Evolutionary conservation across 1,140 invertebrate genomes (phyloP).

Genomic region (Lepidostoma basale): DNA sequence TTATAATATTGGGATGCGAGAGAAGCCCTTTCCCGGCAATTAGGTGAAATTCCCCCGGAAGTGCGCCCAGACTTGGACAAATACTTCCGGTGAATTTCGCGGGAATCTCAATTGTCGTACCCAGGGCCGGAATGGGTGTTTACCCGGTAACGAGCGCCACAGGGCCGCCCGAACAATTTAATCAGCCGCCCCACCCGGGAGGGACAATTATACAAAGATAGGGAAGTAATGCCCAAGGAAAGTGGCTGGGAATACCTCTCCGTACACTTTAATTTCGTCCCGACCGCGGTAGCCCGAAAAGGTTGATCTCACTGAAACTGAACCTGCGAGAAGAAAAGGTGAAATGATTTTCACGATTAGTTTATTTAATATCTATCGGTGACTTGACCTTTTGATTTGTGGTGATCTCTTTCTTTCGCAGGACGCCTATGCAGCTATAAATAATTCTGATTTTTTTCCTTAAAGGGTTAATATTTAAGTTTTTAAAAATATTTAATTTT

Average conservation of each 20-base stretch:
- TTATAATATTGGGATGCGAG: too few species aligned
- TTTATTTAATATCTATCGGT: too few species aligned
- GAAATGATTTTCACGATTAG: too few species aligned
- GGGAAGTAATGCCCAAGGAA: neutral
- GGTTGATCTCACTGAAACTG: too few species aligned
- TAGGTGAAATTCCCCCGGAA: neutral
- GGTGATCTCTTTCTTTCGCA: too few species aligned
- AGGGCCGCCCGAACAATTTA: slow-evolving; percentile 19
- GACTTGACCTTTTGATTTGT: too few species aligned
- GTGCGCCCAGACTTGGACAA: neutral
- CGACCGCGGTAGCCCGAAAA: neutral
- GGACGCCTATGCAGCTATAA: too few species aligned
- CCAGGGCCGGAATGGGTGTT: slow-evolving; percentile 14
- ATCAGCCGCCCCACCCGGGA: neutral
- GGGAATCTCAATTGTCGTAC: neutral
- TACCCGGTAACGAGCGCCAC: slow-evolving; percentile 13
- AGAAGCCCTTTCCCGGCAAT: neutral
- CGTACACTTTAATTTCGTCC: neutral
- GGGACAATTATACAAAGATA: slow-evolving; percentile 14
- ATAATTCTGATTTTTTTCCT: too few species aligned
- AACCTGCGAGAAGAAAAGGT: too few species aligned
- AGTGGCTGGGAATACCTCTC: neutral
- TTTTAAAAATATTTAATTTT: too few species aligned
- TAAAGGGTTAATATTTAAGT: too few species aligned
- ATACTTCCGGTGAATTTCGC: neutral